A percentile compares a stretch with the other conserved stretches of the same genome.
These are phyloP conservation scores for Sphaerolaimus hirsutus DNA, from an alignment of 2,888 invertebrate species.

Conservation along the genomic window DNA sequence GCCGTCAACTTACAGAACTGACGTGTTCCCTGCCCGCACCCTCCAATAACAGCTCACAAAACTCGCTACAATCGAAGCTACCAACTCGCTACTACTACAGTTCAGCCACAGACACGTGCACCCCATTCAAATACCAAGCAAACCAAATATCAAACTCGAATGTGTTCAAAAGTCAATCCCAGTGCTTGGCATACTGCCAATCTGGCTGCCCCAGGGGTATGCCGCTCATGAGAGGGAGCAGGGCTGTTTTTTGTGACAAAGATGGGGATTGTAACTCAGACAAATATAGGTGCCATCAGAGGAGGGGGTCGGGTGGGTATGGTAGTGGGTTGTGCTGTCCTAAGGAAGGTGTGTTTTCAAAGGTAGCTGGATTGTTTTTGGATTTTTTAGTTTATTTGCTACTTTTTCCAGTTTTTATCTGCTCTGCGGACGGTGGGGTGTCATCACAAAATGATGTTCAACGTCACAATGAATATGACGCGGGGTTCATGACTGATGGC, in stretches of 20 bases:
- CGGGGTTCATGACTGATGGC: too few species aligned
- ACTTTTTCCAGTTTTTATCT: too few species aligned
- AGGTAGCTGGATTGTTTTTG: too few species aligned
- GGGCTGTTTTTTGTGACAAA: background rate
- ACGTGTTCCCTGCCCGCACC: constrained; percentile 6
- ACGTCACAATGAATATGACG: too few species aligned
- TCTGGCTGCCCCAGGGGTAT: background rate
- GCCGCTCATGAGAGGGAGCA: background rate
- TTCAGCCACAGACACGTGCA: constrained; percentile 2
- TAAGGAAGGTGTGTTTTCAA: too few species aligned
- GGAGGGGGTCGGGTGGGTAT: too few species aligned
- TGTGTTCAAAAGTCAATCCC: constrained; percentile 6
- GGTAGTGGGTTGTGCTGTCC: constrained; percentile 8
- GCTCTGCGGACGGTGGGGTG: too few species aligned
- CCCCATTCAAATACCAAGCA: constrained; percentile 7
- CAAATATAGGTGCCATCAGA: constrained; percentile 4
- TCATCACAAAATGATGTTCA: too few species aligned
- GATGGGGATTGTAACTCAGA: constrained; percentile 6
- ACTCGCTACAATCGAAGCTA: background rate
- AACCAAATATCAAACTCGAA: constrained; percentile 8
- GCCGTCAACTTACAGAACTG: constrained; percentile 6
- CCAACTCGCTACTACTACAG: constrained; percentile 9
- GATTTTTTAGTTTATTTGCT: too few species aligned
- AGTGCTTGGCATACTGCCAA: constrained; percentile 7
- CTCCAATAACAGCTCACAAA: constrained; percentile 9